These are phyloP conservation scores for Desmodus rotundus DNA, from an alignment of 2,113 vertebrate genomes.

Conservation along the genomic window DNA sequence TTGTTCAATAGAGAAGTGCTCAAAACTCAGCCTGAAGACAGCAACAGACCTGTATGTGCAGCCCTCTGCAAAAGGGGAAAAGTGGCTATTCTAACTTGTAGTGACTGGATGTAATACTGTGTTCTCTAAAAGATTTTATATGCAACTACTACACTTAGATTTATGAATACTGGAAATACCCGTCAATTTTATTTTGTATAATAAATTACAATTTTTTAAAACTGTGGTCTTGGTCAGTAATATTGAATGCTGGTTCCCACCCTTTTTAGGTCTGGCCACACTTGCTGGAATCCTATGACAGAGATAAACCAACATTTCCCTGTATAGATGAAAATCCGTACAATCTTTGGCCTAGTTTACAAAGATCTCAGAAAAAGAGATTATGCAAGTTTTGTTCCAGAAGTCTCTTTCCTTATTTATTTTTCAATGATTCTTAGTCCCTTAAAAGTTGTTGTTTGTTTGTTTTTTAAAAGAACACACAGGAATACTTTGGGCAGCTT, in stretches of 20 bases:
- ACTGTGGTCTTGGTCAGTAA: neutral
- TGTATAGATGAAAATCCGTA: neutral
- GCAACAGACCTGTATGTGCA: neutral
- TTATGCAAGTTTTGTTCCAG: neutral
- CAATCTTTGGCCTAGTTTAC: slow-evolving; percentile 22
- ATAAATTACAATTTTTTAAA: neutral
- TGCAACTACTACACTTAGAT: neutral
- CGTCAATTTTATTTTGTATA: neutral
- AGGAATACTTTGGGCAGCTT: neutral
- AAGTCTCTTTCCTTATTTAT: neutral
- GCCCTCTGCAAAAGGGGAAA: neutral
- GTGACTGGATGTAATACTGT: neutral
- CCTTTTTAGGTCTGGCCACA: slow-evolving; percentile 24
- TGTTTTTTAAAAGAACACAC: neutral
- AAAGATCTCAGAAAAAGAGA: neutral
- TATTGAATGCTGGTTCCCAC: neutral
- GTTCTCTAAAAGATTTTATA: neutral
- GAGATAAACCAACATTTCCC: neutral
- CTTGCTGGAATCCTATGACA: neutral
- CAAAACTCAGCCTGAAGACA: neutral
- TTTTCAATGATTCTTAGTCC: neutral
- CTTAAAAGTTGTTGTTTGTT: neutral
- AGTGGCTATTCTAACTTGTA: neutral
- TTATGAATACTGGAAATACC: neutral
- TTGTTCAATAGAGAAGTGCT: neutral